Base-by-base conservation (phyloP, 2,797 vertebrate genomes). In the Meda fulgida region DNA sequence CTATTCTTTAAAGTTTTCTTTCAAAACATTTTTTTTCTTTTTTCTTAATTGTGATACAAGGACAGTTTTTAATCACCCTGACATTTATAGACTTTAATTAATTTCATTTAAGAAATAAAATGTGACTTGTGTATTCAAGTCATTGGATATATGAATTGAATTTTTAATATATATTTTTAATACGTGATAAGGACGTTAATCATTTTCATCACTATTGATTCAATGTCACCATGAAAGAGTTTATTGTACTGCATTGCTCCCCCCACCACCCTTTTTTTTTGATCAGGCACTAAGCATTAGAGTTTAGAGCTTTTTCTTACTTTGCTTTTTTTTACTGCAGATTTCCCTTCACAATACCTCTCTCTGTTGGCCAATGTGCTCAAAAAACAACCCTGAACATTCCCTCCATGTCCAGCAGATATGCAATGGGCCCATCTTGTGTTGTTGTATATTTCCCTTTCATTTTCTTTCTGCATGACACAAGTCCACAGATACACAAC, bases 361-460 rank as follows among this genome's bases (percentile, higher is more conserved):
- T 86, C 78, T 81, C 83, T 89, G 84, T 87, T 80, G 48, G 71
- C 73, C 29, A 67, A 75, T 19, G 46, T 34, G 31, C 81, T 78
- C 60, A 75, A 63, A 81, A 86, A 69, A 87, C 70, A 82, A 77
- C 78, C 48, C 43, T 38, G 84, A 73, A 70, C 78, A 67, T 79
- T 72, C 80, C 81, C 82, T 63, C 73, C 16, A 51, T 75, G 66
- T 55, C 84, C 58, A 79, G 63, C 34, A 87, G 63, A 73, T 53
- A 66, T 8, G 21, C 53, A 46, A 18, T 77, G 65, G 58, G 66
- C 77, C 78, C n/a, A 81, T 63, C 51, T 14, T 84, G 51, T 83
- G 70, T 31, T 67, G 31, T 71, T 86, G 82, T 86, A 87, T 81
- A 86, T 86, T 86, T 89, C 69, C 69, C 67, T 89, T 86, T 83